Base-by-base conservation (phyloP, 2,888 invertebrate genomes). In the Drosophila pegasa region DNA sequence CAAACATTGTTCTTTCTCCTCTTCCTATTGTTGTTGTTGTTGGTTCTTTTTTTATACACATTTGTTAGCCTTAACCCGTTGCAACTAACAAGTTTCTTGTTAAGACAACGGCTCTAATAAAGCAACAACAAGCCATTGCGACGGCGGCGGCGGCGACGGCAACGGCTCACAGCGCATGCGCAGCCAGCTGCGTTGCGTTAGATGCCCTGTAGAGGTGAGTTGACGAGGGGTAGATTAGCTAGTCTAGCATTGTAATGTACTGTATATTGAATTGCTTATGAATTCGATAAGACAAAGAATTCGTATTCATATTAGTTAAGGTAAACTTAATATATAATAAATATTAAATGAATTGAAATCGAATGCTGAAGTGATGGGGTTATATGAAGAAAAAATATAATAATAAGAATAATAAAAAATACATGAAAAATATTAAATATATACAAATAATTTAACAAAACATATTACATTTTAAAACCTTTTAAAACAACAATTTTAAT, bases 71-170 rank as follows among this genome's bases (percentile, higher is more conserved):
- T 66, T 62, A 84, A 79, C 85, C 87, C 87, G 77, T 75, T 87
- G 84, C 88, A 85, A 77, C 88, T 87, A 86, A 86, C 88, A 86
- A 88, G 87, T 87, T 87, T 86, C 84, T 88, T 71, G 84, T 88
- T 88, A 86, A 88, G 78, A 84, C 85, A 85, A 82, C 79, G 79
- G 81, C 66, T 78, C 85, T 75, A 83, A 83, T 79, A 85, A 82
- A 77, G 65, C 74, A 87, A 78, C 79, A 81, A 62, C 64, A 68
- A 54, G 14, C 47, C 57, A 51, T 25, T n/a, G 37, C 37, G 16
- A 29, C 45, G 16, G 31, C 45, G 60, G 56, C 54, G 51, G 60
- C 68, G 40, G 48, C 50, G 0, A 22, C 48, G 31, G 37, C 48
- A 60, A 61, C 56, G 56, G 61, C 68, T 64, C 51, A 59, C 22